Evolutionary conservation across 1,140 invertebrate genomes (phyloP), one percentile per base, ranked within the genome.

Genomic region (Halesus radiatus): DNA sequence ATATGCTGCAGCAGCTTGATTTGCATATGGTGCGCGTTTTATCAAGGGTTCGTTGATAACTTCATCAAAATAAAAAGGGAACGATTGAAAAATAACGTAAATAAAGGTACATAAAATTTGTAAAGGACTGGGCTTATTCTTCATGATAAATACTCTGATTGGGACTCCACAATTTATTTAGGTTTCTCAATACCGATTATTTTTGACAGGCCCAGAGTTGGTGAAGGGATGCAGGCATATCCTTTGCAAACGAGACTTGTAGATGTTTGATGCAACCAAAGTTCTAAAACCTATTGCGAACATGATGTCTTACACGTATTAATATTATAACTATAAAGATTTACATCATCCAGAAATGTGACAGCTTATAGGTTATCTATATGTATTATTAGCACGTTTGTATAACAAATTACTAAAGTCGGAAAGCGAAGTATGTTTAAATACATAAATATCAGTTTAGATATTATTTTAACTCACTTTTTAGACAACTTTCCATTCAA

Each of bases 401-500:
- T 64, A 15, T 29, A 29, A 29, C 10, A 6, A 70, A 45, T 6
- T 77, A 45, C 15, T 22, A 20, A 64, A 32, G 45, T 3, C 54
- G 56, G 56, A 13, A 50, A 77, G 22, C 32, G 18, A 20, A 18
- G 23, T 53, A 62, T 8, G 20, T 7, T 22, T 56, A 54, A 74
- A 54, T 20, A 54, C 52, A 58, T 18, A 52, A 74, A 13, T 26
- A 74, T 26, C 29, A 23, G 10, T 62, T 74, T 52, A 70, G 3
- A 70, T 45, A 45, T 45, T 29, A 70, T 60, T 60, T 53, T 26
- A 77, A 77, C 75, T 79, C 26, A 80, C 50, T 83, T 84, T 70
- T 83, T 84, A 20, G 80, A 80, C n/a, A 83, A 76, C n/a, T 78
- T 83, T 60, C 77, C 81, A 66, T 54, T 76, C 16, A 64, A 37